Base-by-base conservation (phyloP, 1,140 invertebrate genomes). In the Cryptotermes secundus region DNA sequence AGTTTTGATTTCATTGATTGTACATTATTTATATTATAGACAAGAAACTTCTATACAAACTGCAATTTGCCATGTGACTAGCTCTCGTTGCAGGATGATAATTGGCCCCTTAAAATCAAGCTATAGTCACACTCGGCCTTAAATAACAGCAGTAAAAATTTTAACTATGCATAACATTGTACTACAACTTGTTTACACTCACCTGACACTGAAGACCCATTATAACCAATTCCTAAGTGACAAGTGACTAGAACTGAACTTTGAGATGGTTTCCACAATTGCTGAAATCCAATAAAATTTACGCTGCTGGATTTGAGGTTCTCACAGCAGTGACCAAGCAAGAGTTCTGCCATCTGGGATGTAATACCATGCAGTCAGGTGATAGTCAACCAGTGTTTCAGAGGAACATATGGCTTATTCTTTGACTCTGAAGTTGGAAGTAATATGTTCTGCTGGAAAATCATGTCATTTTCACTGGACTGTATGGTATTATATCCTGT, bases 41-140 rank as follows among this genome's bases (percentile, higher is more conserved):
- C 31, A n/a, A n/a, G 26, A 72, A 72, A 72, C 59, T 72, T 72
- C 59, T 59, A 72, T 31, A 72, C n/a, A 72, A 72, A 72, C 16
- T 72, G 59, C 59, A 72, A 72, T 72, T 72, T 72, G 59, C 59
- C 59, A 72, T 72, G 59, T 72, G 59, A 72, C 59, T 72, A 72
- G 59, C 59, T 72, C 59, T 72, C 26, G 59, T n/a, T 72, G 59
- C n/a, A 72, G 59, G 59, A n/a, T n/a, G n/a, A n/a, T n/a, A 31
- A 72, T 72, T 26, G 59, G 26, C 59, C 59, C 59, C n/a, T 72
- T n/a, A 72, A 72, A 72, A 72, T 72, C 59, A 72, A 72, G 59
- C 59, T n/a, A 31, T 9, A 72, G 59, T 72, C 59, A 72, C 59
- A n/a, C 59, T 72, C 14, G 26, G 26, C n/a, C 59, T 26, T n/a